Percentiles rank a stretch among this genome's conserved stretches.
These are phyloP conservation scores for Syngnathus typhle DNA, from an alignment of 2,113 vertebrate genomes.

Conservation along the genomic window DNA sequence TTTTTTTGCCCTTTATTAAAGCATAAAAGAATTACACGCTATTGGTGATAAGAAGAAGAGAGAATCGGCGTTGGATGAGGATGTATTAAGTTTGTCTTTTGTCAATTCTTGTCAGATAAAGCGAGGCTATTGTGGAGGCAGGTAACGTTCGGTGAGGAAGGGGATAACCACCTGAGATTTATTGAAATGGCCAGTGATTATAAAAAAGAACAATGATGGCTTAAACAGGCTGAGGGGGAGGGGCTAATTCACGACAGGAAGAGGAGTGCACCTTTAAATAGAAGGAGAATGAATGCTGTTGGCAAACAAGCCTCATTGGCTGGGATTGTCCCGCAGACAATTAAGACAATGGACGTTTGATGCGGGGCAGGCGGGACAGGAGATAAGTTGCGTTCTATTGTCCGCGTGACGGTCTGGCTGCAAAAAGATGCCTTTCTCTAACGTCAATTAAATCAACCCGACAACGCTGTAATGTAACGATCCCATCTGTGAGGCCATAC, in stretches of 20 bases:
- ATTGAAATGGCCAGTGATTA: constrained; percentile 89
- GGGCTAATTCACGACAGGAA: constrained; percentile 81
- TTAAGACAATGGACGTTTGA: constrained; percentile 53
- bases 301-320: constrained; percentile 78
- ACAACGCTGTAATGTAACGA: constrained; percentile 30
- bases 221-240: constrained; percentile 75
- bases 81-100: constrained; percentile 47
- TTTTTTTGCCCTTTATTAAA: constrained; percentile 50
- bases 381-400: constrained; percentile 60
- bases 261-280: constrained; percentile 79
- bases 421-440: constrained; percentile 17
- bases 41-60: constrained; percentile 44
- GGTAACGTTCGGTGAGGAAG: constrained; percentile 72
- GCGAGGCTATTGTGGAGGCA: constrained; percentile 60
- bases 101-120: constrained; percentile 73
- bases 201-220: constrained; percentile 75
- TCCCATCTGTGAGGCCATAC: constrained; percentile 2
- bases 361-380: constrained; percentile 53
- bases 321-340: constrained; percentile 74
- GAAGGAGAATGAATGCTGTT: constrained; percentile 75
- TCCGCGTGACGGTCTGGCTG: constrained; percentile 35
- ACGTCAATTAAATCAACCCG: constrained; percentile 43
- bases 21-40: constrained; percentile 45
- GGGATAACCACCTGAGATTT: constrained; percentile 92
- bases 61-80: not conserved